phyloP scores from a whole-genome alignment of 2,113 vertebrate species.

The Ceuthmochares aereus region DNA sequence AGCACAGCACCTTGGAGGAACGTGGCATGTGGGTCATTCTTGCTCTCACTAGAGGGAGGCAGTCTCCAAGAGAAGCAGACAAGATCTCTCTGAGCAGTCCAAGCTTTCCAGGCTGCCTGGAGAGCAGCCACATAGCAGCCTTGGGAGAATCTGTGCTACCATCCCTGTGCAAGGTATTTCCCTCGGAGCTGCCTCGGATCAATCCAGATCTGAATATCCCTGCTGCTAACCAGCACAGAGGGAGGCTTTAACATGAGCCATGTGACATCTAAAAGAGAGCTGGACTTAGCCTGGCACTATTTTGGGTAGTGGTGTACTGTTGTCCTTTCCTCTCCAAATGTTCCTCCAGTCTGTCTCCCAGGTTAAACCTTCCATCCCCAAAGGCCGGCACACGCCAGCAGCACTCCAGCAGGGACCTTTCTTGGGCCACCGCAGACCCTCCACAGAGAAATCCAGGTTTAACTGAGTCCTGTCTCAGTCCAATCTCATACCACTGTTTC shows the following conservation, averaged over 20 bases:
- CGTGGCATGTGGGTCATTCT: background rate
- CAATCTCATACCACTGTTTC: fast-evolving
- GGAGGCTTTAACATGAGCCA: background rate
- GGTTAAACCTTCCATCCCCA: no score
- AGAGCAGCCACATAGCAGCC: background rate
- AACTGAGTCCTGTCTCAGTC: fast-evolving
- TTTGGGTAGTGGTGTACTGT: background rate
- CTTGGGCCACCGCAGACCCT: background rate
- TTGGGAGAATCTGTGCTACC: fast-evolving
- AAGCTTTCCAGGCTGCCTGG: background rate
- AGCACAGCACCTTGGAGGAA: fast-evolving
- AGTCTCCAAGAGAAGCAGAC: background rate
- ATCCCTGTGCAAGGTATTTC: fast-evolving
- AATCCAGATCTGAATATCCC: fast-evolving
- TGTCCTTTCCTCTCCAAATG: background rate
- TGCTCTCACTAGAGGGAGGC: slow-evolving; percentile 59
- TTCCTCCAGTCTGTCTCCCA: background rate
- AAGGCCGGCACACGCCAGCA: fast-evolving
- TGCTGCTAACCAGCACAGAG: fast-evolving
- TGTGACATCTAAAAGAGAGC: fast-evolving
- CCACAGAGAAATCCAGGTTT: fast-evolving
- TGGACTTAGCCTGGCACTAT: fast-evolving
- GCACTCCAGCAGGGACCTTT: fast-evolving
- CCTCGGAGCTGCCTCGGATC: background rate
- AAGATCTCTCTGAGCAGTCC: background rate